These are phyloP conservation scores for Pseudorhombus dupliciocellatus DNA, from an alignment of 2,113 vertebrate genomes.

Conservation along the genomic window DNA sequence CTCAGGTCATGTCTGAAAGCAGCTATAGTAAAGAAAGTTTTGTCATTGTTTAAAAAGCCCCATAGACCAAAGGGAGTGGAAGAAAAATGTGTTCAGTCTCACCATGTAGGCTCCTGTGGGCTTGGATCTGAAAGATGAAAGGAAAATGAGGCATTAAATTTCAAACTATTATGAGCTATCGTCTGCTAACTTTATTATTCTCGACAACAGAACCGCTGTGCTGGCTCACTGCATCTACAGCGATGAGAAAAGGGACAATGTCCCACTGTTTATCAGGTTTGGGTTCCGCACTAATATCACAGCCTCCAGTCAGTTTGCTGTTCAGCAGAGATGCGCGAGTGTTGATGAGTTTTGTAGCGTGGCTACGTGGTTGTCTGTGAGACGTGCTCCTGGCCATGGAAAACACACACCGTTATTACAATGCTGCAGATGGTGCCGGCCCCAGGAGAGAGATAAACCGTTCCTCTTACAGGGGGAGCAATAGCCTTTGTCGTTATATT, in stretches of 20 bases:
- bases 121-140: constrained; percentile 73
- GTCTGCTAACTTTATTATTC: constrained; percentile 38
- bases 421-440: constrained; percentile 56
- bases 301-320: constrained; percentile 48
- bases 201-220: constrained; percentile 32
- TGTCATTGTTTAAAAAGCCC: too few relatives aligned
- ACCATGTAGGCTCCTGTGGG: constrained; percentile 80
- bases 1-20: too few relatives aligned
- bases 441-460: constrained; percentile 50
- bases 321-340: constrained; percentile 40
- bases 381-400: constrained; percentile 43
- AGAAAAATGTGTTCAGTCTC: constrained; percentile 57
- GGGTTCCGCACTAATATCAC: constrained; percentile 41
- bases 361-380: constrained; percentile 46
- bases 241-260: constrained; percentile 33
- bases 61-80: background rate
- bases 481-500: constrained; percentile 45
- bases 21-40: too few relatives aligned
- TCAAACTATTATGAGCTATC: constrained; percentile 29
- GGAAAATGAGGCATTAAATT: constrained; percentile 23
- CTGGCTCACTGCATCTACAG: constrained; percentile 19
- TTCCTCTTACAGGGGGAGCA: constrained; percentile 34
- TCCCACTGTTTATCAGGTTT: constrained; percentile 53
- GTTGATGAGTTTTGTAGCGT: constrained; percentile 68
- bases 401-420: constrained; percentile 39